Evolutionary conservation across 2,113 vertebrate genomes (phyloP), one percentile per base, ranked within the genome.

Genomic region (Monarcha castaneiventris): DNA sequence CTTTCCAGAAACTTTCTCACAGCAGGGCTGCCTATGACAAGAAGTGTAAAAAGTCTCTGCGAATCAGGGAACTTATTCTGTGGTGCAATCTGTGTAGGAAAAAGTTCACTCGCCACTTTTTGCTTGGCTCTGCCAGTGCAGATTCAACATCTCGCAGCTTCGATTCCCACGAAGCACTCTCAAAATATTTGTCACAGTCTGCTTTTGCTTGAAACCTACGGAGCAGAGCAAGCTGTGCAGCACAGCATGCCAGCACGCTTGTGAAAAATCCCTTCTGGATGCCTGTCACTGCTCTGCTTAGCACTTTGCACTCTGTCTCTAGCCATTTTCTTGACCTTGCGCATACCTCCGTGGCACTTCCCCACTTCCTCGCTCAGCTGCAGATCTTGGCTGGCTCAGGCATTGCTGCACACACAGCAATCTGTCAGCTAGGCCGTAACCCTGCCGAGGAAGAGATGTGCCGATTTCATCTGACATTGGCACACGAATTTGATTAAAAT

Each of bases 141-240:
- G 91, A 89, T 94, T 89, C 93, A 90, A 92, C 91, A 96, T 93
- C 95, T 97, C 22, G 16, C 95, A 94, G 93, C 95, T 93, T 96
- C 11, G 3, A 84, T 94, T 92, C 84, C 86, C 16, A 62, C 3
- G 3, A 94, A 94, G 73, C 64, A 48, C 86, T 93, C 95, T 94
- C 84, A 81, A 96, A 96, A 95, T 93, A 92, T 95, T 95, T 96
- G 95, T 96, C 86, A 84, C 84, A 96, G 94, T 10, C 91, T 89
- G 76, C 73, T 87, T 91, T 87, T 72, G 83, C 94, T 94, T 20
- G 12, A 84, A 91, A 84, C 62, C 84, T 81, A 63, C 5, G 0
- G 84, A 94, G 89, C 39, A 72, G 87, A 94, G 84, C 93, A 95
- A 96, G 95, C 96, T 97, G 96, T 92, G 91, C 91, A 32, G 68